Conservation (phyloP, 2,888 invertebrate genomes). For the Lymantria dispar region DNA sequence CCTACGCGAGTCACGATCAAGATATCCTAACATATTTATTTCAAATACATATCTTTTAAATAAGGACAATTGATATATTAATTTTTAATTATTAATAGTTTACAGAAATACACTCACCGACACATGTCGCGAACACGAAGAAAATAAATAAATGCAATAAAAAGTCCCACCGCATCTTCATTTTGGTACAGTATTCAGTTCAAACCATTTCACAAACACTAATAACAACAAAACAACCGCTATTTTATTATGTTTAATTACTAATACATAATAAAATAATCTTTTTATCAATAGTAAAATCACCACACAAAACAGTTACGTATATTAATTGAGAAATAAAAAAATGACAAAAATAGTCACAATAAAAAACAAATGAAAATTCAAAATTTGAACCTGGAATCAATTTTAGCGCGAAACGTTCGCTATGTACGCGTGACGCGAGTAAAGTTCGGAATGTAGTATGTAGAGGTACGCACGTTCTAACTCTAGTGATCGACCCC, state of each 20-base stretch:
- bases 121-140: constrained; percentile 42
- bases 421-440: constrained; percentile 44
- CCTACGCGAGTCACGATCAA: no score
- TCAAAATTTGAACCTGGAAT: constrained; percentile 30
- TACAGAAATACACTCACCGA: constrained; percentile 52
- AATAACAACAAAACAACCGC: constrained; percentile 26
- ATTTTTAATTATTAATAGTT: no score
- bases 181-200: constrained; percentile 47
- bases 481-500: constrained; percentile 75
- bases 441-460: constrained; percentile 54
- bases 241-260: constrained; percentile 8
- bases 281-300: constrained; percentile 10
- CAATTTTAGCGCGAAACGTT: constrained; percentile 56
- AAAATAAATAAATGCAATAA: constrained; percentile 55
- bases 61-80: no score
- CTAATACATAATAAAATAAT: constrained; percentile 7
- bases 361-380: constrained; percentile 27
- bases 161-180: constrained; percentile 58
- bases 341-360: constrained; percentile 12
- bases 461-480: constrained; percentile 65
- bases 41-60: no score
- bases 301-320: constrained; percentile 7
- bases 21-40: no score
- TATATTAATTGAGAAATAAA: constrained; percentile 6
- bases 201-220: constrained; percentile 42